Evolutionary conservation across 23 tunicate species (phyloP), one percentile per base, ranked within the genome.

Genomic region (Aplidium turbinatum): DNA sequence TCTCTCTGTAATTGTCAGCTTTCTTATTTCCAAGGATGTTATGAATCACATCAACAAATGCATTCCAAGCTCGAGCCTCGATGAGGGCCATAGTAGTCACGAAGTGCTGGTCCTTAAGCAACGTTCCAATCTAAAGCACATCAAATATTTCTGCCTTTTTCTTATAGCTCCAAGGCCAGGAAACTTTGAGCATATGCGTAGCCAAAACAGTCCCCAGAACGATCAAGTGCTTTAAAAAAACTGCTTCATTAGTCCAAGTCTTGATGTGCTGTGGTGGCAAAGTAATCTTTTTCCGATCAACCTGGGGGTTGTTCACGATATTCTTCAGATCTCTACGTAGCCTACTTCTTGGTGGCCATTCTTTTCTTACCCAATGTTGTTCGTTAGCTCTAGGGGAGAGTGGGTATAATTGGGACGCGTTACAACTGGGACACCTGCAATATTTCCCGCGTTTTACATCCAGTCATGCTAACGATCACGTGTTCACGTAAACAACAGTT

Each of bases 131-230:
- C 50, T 42, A 16, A 42, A 16, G 50, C 50, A 11, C 50, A 16
- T 42, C 50, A 42, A 42, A 42, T 42, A 42, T 42, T 16, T 16
- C 50, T 42, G 16, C 50, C 16, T 42, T 42, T 42, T 42, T 16
- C 16, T 42, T 16, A 9, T 16, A 42, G 11, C 11, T 11, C 50
- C 16, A 16, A 42, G 13, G 16, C 50, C 50, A 42, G 50, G 50
- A 42, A 11, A 42, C 16, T 42, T 42, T 11, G 50, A 42, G 50
- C 50, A 42, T 42, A 42, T 42, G n/a, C n/a, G 13, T 42, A 42
- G 50, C 50, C 50, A 42, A 42, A 42, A 42, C 50, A 42, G 50
- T 42, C 50, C n/a, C n/a, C n/a, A n/a, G n/a, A n/a, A n/a, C n/a
- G n/a, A n/a, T n/a, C n/a, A n/a, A n/a, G n/a, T n/a, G 11, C 50